Base-by-base conservation (phyloP, 1,140 invertebrate genomes). In the Cheumatopsyche charites region DNA sequence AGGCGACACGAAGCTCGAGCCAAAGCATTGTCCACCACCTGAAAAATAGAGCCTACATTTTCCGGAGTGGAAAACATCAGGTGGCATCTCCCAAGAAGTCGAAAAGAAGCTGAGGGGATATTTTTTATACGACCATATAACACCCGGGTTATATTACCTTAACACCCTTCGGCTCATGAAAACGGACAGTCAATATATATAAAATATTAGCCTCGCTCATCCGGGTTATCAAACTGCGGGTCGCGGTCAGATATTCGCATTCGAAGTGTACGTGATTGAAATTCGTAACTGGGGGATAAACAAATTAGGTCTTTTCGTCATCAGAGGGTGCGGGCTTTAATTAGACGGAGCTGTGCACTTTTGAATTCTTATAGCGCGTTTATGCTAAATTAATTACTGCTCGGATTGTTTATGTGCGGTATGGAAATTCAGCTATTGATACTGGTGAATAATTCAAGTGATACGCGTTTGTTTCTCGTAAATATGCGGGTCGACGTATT, bases 161-260 rank as follows among this genome's bases (percentile, higher is more conserved):
- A 45, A 66, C 43, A 47, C 63, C 63, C 19, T 42, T 66, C 23
- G 21, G 63, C 43, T 47, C 47, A 47, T 43, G 63, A 45, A 45
- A 47, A 25, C 29, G 62, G 29, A 63, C 62, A 26, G 42, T 47
- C 63, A 66, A 26, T 66, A 66, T 66, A 47, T 43, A 66, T 66
- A 66, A 66, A 66, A 66, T 66, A 66, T 66, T 43, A 66, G 43
- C 41, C 13, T 43, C 47, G 26, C 63, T 66, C 26, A 66, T 63
- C 12, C 47, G 41, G 12, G 19, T 11, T 21, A 4, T 61, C 55
- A 61, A 61, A 66, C 63, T 25, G 55, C 55, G 19, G 21, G 42
- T 13, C 63, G 43, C 63, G 7, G 63, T 23, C 29, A 36, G 29
- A 36, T 4, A 36, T 36, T 36, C 29, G 29, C 29, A 36, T 3